Evolutionary conservation across 1,140 invertebrate genomes (phyloP).

Genomic region (Micrasema minimum): DNA sequence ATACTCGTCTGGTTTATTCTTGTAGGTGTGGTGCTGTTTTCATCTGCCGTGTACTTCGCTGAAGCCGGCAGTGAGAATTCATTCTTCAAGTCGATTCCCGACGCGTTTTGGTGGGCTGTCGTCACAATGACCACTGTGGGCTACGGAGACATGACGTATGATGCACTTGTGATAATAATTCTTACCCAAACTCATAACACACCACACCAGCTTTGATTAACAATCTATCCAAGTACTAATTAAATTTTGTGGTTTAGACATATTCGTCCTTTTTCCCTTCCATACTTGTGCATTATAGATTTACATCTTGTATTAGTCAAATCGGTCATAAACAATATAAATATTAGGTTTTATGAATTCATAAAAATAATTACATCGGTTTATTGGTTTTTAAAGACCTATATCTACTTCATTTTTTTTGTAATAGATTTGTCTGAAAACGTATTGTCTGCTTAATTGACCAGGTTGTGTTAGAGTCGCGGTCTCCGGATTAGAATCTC

Average conservation of each 20-base stretch:
- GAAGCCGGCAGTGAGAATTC: conserved; percentile 97
- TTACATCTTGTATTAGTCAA: no score
- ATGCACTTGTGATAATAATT: conserved; percentile 40
- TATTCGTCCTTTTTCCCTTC: no score
- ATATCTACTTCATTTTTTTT: no score
- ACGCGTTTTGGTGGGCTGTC: conserved; percentile 99
- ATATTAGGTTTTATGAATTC: no score
- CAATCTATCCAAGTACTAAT: background rate
- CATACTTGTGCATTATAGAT: no score
- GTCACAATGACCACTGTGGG: conserved; percentile 99
- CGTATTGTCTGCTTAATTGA: no score
- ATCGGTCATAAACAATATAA: no score
- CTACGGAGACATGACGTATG: conserved; percentile 99
- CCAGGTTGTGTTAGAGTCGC: no score
- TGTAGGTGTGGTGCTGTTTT: conserved; percentile 98
- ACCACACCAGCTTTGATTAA: conserved; percentile 17
- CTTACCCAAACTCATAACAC: conserved; percentile 26
- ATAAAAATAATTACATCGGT: no score
- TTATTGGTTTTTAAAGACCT: no score
- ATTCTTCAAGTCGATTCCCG: conserved; percentile 98
- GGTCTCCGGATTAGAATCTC: no score
- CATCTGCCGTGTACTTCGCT: conserved; percentile 98
- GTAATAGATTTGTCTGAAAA: no score
- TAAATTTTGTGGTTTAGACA: conserved; percentile 16
- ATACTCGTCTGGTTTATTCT: conserved; percentile 66